Base-by-base conservation (phyloP, 2,888 invertebrate species). In the Dasysyrphus tricinctus region DNA sequence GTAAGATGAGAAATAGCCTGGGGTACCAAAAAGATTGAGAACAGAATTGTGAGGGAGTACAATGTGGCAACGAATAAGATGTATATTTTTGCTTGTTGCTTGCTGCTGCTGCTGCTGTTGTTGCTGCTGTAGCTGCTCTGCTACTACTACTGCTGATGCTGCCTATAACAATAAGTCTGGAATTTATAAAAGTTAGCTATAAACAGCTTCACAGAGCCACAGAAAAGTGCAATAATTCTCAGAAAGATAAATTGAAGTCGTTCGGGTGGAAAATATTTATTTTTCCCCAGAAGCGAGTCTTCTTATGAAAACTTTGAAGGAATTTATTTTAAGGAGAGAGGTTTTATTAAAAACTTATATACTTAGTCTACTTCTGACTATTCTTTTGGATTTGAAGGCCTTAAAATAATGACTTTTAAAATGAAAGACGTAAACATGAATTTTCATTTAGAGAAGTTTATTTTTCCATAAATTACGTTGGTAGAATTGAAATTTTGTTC, bases 1-100 rank as follows among this genome's bases (percentile, higher is more conserved):
- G 2, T 70, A 57, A 65, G 65, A 80, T 76, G 70, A 84, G 74
- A 80, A 76, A 80, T 84, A 70, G 57, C 74, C 44, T 54, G 34
- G 42, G 24, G 79, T 42, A 32, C 39, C 74, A 51, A 42, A 44
- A 49, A 49, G 49, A 74, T 47, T 29, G 59, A 63, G 16, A 51
- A 42, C 34, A 29, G 9, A 37, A n/a, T 54, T 24, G 59, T 49
- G 59, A n/a, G 49, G 67, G 49, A 32, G 39, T 42, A 37, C 16
- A 6, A 44, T 49, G n/a, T 39, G 39, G 75, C 56, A 75, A 75
- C 34, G 59, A 11, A 16, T 51, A 51, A 29, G 14, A 32, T 47
- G 16, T 39, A 39, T 47, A n/a, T 47, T 47, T 7, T 8, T 51
- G 81, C 77, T 65, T 81, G 81, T 72, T 76, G 80, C 75, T 24